Evolutionary conservation across 2,888 invertebrate genomes (phyloP).

Genomic region (Netelia fuscicornis): DNA sequence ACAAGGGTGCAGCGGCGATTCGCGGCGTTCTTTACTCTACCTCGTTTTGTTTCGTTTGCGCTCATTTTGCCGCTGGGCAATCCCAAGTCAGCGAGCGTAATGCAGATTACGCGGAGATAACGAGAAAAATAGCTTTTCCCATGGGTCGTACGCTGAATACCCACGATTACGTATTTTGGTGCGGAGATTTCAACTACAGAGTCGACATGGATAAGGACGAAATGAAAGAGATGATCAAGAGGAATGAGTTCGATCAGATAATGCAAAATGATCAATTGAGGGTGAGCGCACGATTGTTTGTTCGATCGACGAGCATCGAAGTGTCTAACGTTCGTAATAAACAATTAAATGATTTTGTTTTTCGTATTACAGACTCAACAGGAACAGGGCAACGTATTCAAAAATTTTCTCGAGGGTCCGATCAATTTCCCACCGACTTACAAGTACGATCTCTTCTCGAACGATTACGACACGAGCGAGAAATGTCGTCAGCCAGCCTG

Average conservation of each 20-base stretch:
- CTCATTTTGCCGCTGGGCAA: constrained; percentile 99
- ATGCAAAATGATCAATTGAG: constrained; percentile 95
- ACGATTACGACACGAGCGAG: constrained; percentile 99
- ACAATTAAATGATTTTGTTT: constrained; percentile 35
- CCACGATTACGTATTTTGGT: constrained; percentile 99
- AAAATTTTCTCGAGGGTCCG: constrained; percentile 96
- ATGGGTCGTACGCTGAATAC: constrained; percentile 96
- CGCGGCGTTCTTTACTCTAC: constrained; percentile 96
- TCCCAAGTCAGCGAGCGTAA: constrained; percentile 97
- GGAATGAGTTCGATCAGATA: constrained; percentile 91
- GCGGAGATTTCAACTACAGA: constrained; percentile 99
- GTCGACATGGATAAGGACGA: constrained; percentile 98
- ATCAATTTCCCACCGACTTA: constrained; percentile 98
- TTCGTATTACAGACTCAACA: constrained; percentile 88
- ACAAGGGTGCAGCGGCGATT: constrained; percentile 98
- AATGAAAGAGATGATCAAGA: constrained; percentile 93
- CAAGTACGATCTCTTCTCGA: constrained; percentile 99
- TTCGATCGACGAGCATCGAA: background rate
- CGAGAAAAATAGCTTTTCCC: constrained; percentile 94
- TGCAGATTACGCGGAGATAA: constrained; percentile 98
- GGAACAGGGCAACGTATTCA: constrained; percentile 93
- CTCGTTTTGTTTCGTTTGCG: constrained; percentile 98
- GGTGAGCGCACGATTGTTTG: constrained; percentile 76
- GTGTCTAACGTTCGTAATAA: background rate
- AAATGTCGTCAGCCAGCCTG: constrained; percentile 98